Conservation (phyloP, 2,888 invertebrate species). For the Acleris literana region DNA sequence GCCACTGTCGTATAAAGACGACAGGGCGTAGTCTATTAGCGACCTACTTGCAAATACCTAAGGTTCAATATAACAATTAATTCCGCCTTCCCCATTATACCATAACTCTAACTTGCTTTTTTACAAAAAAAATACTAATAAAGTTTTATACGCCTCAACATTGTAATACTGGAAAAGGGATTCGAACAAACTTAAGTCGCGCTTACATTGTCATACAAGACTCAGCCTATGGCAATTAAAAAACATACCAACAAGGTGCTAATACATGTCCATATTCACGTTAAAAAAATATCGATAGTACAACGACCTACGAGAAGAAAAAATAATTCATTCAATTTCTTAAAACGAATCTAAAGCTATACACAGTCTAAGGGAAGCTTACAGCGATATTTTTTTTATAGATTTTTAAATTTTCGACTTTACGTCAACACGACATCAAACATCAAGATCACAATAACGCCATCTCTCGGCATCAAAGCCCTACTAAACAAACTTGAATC, state of each 20-base stretch:
- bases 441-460: constrained; percentile 31
- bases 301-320: constrained; percentile 8
- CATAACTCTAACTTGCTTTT: constrained; percentile 41
- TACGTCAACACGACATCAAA: constrained; percentile 37
- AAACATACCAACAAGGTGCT: constrained; percentile 23
- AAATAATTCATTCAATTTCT: constrained; percentile 36
- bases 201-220: not conserved
- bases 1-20: too few relatives aligned
- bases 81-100: constrained; percentile 24
- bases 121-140: constrained; percentile 39
- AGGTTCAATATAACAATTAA: not conserved
- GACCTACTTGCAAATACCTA: too few relatives aligned
- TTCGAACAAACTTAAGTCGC: constrained; percentile 39
- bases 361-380: constrained; percentile 66
- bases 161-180: constrained; percentile 67
- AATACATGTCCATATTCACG: constrained; percentile 17
- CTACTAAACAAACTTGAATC: not conserved
- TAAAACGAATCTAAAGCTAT: constrained; percentile 52
- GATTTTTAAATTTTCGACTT: constrained; percentile 37
- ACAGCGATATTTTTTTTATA: constrained; percentile 45
- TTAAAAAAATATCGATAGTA: constrained; percentile 16
- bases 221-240: constrained; percentile 1
- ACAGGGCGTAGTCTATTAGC: too few relatives aligned
- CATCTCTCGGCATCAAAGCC: constrained; percentile 6
- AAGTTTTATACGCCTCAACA: constrained; percentile 58